Evolutionary conservation across 2,888 invertebrate genomes (phyloP).

Genomic region (Pecten maximus): DNA sequence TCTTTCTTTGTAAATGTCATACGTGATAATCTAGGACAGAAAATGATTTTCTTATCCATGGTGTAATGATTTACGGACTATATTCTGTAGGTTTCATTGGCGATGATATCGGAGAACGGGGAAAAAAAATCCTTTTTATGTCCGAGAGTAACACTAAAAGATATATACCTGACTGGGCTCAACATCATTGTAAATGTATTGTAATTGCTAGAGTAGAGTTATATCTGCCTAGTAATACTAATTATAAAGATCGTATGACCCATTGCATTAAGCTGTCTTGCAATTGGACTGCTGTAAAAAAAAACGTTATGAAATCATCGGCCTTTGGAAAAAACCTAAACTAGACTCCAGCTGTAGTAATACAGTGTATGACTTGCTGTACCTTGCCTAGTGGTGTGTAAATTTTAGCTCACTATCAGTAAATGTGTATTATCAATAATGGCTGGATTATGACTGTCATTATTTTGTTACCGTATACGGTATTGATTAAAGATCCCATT

Average conservation of each 20-base stretch:
- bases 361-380: not conserved
- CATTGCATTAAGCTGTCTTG: too few relatives aligned
- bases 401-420: not conserved
- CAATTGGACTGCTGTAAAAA: too few relatives aligned
- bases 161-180: too few relatives aligned
- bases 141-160: too few relatives aligned
- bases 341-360: too few relatives aligned
- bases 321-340: too few relatives aligned
- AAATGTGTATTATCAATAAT: not conserved
- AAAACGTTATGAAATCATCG: too few relatives aligned
- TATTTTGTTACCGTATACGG: not conserved
- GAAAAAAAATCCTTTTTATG: not conserved
- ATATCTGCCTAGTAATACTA: too few relatives aligned
- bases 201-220: too few relatives aligned
- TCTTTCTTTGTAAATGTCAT: conserved; percentile 7
- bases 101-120: not conserved
- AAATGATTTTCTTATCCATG: not conserved
- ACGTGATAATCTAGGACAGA: not conserved
- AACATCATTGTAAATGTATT: too few relatives aligned
- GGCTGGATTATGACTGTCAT: not conserved
- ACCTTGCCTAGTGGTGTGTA: not conserved
- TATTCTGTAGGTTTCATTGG: not conserved
- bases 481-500: not conserved
- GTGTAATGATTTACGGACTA: not conserved
- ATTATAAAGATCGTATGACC: too few relatives aligned